Evolutionary conservation across 2,113 vertebrate species (phyloP).

Genomic region (Irena cyanogastra): DNA sequence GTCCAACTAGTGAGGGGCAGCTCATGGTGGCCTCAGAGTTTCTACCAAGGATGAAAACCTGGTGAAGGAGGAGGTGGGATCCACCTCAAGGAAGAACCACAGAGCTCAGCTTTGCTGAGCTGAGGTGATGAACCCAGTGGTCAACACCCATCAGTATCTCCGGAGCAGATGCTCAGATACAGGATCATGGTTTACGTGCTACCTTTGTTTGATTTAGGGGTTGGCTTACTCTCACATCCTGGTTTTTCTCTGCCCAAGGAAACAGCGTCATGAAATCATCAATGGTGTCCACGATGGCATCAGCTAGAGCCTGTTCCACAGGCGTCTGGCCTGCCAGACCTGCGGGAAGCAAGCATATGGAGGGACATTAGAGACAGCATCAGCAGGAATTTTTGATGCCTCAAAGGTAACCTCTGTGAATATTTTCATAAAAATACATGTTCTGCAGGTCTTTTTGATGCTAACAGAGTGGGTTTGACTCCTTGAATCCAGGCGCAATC

Average conservation of each 20-base stretch:
- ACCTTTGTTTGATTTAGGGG: background rate
- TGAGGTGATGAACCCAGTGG: background rate
- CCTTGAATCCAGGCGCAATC: background rate
- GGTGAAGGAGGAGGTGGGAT: background rate
- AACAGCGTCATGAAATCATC: slow-evolving; percentile 75
- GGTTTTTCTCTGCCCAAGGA: slow-evolving; percentile 76
- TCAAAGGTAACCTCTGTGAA: background rate
- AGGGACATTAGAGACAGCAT: background rate
- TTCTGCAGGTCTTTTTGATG: background rate
- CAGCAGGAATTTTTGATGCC: background rate
- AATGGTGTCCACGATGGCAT: slow-evolving; percentile 75
- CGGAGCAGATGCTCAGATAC: background rate
- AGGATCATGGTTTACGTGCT: background rate
- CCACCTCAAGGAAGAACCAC: background rate
- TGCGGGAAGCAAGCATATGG: background rate
- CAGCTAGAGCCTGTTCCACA: slow-evolving; percentile 70
- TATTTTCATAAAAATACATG: background rate
- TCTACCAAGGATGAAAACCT: background rate
- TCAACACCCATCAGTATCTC: accelerated
- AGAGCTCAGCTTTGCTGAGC: background rate
- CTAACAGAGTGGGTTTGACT: background rate
- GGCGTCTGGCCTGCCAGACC: slow-evolving; percentile 73
- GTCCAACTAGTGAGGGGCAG: background rate
- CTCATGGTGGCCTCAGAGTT: background rate
- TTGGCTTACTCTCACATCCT: slow-evolving; percentile 67